These are phyloP conservation scores for Margarornis squamiger DNA, from an alignment of 2,797 vertebrate species.

Conservation along the genomic window DNA sequence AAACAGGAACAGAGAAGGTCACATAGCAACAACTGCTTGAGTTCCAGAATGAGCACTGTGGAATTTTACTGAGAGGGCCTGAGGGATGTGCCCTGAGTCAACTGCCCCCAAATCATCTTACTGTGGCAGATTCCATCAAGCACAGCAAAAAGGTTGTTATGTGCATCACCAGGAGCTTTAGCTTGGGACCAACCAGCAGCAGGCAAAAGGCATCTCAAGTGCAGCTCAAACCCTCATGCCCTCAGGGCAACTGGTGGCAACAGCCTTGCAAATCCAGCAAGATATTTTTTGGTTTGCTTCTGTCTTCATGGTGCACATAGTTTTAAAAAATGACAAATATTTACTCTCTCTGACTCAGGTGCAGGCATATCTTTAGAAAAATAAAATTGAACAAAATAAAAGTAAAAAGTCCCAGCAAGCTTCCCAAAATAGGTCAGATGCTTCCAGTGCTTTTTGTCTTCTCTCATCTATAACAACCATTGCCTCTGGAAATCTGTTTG, in stretches of 20 bases:
- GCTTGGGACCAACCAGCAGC: neutral
- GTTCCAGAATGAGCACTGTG: neutral
- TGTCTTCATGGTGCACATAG: neutral
- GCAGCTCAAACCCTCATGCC: neutral
- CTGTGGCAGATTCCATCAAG: neutral
- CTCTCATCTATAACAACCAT: neutral
- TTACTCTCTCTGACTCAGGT: constrained; percentile 6
- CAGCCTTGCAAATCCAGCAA: neutral
- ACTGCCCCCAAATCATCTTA: neutral
- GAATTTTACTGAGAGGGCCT: neutral
- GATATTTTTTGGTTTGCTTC: neutral
- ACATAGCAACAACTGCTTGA: neutral
- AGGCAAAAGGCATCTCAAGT: neutral
- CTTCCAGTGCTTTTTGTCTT: constrained; percentile 3
- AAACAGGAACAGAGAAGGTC: constrained; percentile 16
- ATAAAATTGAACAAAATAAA: neutral
- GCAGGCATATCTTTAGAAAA: neutral
- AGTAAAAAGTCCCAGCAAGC: neutral
- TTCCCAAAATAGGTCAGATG: constrained; percentile 36
- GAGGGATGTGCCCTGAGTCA: neutral
- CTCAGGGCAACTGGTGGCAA: neutral
- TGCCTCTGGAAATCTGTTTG: neutral
- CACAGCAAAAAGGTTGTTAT: neutral
- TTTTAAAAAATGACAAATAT: neutral
- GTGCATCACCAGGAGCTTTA: neutral